Base-by-base conservation (phyloP, 2,888 invertebrate genomes). In the Criorhina ranunculi region DNA sequence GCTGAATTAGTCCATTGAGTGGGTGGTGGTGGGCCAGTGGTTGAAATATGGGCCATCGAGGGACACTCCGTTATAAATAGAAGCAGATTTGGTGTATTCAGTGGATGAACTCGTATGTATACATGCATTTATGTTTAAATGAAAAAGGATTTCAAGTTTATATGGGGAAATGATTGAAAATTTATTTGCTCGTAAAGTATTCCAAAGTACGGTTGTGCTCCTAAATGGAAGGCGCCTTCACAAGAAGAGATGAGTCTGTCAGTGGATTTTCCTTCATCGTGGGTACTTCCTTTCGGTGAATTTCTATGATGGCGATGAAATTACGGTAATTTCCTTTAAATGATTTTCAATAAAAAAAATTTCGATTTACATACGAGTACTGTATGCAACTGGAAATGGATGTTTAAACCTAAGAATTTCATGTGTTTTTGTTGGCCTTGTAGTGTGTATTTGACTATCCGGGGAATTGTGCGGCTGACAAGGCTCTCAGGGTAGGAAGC, bases 181-280 rank as follows among this genome's bases (percentile, higher is more conserved):
- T 67, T 59, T 77, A 77, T 67, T 67, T 35, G 33, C 12, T 77
- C 76, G 49, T 76, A 76, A 76, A 49, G 12, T 31, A n/a, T 12
- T 24, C 12, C 19, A 57, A 66, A 66, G 46, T 57, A 46, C 49
- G 40, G 11, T 46, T 66, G 37, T 31, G 11, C 35, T 66, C 66
- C 15, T 37, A 66, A n/a, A 9, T 19, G 46, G 46, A n/a, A 46
- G 19, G 11, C 5, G 8, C 19, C 46, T 4, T 9, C 1, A 6
- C 44, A 4, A 42, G 42, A 6, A 44, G 42, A 6, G 7, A 8
- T n/a, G 1, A 1, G 15, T 8, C 15, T 7, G 5, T 15, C 12
- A 0, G 12, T 12, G 40, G 4, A 24, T 15, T 15, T 42, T 42
- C 15, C 42, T 12, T 15, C 15, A 5, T n/a, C n/a, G n/a, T n/a